phyloP scores from a whole-genome alignment of 2,888 invertebrate species.

The Ligdia adustata region DNA sequence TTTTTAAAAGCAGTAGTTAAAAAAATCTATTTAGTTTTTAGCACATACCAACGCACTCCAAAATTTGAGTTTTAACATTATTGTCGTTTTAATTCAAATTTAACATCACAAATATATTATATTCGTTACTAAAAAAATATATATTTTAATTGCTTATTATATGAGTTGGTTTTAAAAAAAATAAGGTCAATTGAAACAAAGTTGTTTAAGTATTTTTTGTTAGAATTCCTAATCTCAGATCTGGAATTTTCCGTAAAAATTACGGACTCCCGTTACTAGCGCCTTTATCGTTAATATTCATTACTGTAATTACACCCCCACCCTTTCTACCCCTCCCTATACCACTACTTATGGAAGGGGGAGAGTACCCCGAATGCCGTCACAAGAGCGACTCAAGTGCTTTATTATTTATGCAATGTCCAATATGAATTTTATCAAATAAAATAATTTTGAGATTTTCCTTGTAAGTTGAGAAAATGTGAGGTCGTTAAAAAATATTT shows the following conservation, averaged over 20 bases:
- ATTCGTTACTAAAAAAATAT: no score
- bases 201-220: no score
- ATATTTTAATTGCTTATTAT: no score
- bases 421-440: constrained; percentile 45
- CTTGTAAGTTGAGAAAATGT: constrained; percentile 7
- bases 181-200: no score
- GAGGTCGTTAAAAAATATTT: no score
- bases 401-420: constrained; percentile 53
- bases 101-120: no score
- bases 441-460: constrained; percentile 14
- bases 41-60: no score
- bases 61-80: no score
- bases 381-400: constrained; percentile 44
- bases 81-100: no score
- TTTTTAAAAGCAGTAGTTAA: no score
- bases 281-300: constrained; percentile 55
- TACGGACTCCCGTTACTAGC: constrained; percentile 36
- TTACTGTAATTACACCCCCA: constrained; percentile 52
- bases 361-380: constrained; percentile 33
- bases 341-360: constrained; percentile 11
- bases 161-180: no score
- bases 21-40: no score
- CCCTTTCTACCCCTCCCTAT: neutral
- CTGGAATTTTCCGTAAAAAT: constrained; percentile 10
- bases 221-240: neutral